Evolutionary conservation across 53 echinoderm and acorn worm genomes (phyloP), one percentile per base, ranked within the genome.

Genomic region (Stichopus horrens): DNA sequence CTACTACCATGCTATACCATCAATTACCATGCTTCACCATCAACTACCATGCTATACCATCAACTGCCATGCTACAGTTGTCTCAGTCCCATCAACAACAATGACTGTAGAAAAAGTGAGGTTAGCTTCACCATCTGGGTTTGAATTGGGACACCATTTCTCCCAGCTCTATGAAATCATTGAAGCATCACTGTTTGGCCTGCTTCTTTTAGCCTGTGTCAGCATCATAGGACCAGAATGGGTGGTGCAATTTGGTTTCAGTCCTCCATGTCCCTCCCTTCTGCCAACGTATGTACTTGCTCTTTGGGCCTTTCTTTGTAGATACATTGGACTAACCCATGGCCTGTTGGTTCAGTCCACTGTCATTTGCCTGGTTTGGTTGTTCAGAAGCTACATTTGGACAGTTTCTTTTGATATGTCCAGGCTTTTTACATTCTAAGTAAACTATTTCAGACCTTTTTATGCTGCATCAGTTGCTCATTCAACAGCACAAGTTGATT

Each of bases 271-370:
- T 37, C 37, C 37, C 37, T 37, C 2, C 37, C 37, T 37, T 37
- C 37, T 37, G 37, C 37, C 37, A 37, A 37, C 37, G 0, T 37
- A 37, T 37, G 37, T 37, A 78, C 78, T 9, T 78, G 51, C 78
- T 53, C 54, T 52, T 52, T 0, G 51, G 78, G 78, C 78, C 51
- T 78, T 13, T 37, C 8, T 53, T 22, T 10, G 54, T 0, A 3
- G 51, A 37, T 53, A 51, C 52, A 16, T 51, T 78, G 78, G 78
- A 53, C 78, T 78, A 18, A 37, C 23, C 78, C 78, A 52, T 52
- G 53, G 78, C 78, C 78, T 78, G 51, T 53, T 78, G 78, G 78
- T 18, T 37, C 78, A 78, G 51, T 53, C 78, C 78, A 22, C 23
- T 77, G 23, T 23, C 9, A 5, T 11, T 20, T 77, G 3, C 7